Base-by-base conservation (phyloP, 2,888 invertebrate genomes). In the Anodontia alba region DNA sequence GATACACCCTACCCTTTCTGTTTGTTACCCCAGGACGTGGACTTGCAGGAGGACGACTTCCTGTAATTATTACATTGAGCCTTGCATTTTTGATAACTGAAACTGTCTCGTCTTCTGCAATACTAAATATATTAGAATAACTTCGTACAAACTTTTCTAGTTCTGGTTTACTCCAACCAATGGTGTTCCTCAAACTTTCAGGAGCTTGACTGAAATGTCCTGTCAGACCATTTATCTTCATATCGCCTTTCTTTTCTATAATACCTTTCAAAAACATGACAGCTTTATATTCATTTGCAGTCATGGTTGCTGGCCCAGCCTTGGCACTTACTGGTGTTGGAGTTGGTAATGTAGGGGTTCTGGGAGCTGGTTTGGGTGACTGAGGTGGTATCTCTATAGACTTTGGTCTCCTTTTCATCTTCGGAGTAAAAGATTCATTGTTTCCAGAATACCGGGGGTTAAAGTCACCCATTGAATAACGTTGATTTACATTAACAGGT, bases 281-380 rank as follows among this genome's bases (percentile, higher is more conserved):
- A 42, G 94, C 94, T 83, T 94, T 94, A 88, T 94, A 94, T 81
- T 94, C 94, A 83, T 94, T 94, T 36, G 94, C 94, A 17, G 94
- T 94, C 94, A 94, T 94, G 43, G 93, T 93, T 46, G 94, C 88
- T 17, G 94, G 94, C 1, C 90, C 91, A 57, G 92, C 82, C 78
- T 90, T 91, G 67, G 90, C 82, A 80, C 88, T 84, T 38, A 78
- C 68, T 42, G 88, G 80, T 12, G 87, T 82, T 17, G 46, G 66
- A 10, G 66, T 76, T n/a, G 76, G 81, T 42, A 84, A 57, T 80
- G 80, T 80, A 20, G 89, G 82, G 26, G 90, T 87, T 69, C 88
- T 82, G 20, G 89, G 86, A 31, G 87, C 83, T 49, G 82, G 84
- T 42, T 88, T 84, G 36, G 87, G 88, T 31, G 87, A 88, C 36